Conservation (phyloP, 1,140 invertebrate genomes). For the Drosophila ambigua region DNA sequence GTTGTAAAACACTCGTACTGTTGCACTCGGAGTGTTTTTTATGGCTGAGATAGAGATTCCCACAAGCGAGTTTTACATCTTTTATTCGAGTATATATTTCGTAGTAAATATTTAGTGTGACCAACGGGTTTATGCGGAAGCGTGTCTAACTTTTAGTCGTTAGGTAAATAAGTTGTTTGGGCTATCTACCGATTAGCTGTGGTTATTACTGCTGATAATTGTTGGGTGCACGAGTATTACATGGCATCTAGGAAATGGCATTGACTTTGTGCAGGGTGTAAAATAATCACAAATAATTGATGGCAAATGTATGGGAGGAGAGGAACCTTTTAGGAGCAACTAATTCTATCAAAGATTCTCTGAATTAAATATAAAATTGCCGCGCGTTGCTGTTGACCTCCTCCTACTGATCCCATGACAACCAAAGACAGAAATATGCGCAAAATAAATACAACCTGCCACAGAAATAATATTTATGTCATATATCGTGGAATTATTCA, state of each 20-base stretch:
- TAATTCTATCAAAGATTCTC: neutral
- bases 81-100: neutral
- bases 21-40: too few relatives aligned
- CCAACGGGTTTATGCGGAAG: constrained; percentile 34
- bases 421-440: constrained; percentile 36
- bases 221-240: neutral
- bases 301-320: too few relatives aligned
- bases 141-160: neutral
- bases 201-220: constrained; percentile 8
- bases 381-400: constrained; percentile 15
- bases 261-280: neutral
- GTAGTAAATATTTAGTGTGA: constrained; percentile 3
- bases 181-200: constrained; percentile 8
- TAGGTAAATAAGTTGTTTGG: neutral
- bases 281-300: neutral
- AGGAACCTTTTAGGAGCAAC: too few relatives aligned
- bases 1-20: too few relatives aligned
- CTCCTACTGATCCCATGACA: neutral
- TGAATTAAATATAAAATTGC: neutral
- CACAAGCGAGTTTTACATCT: neutral
- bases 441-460: constrained; percentile 41
- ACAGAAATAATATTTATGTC: constrained; percentile 49
- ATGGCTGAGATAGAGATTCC: too few relatives aligned
- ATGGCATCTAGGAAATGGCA: neutral
- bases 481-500: constrained; percentile 46